Percentiles rank a stretch among this genome's conserved stretches.
Evolutionary conservation across 2,113 vertebrate genomes (phyloP).

Genomic region (Otis tarda): DNA sequence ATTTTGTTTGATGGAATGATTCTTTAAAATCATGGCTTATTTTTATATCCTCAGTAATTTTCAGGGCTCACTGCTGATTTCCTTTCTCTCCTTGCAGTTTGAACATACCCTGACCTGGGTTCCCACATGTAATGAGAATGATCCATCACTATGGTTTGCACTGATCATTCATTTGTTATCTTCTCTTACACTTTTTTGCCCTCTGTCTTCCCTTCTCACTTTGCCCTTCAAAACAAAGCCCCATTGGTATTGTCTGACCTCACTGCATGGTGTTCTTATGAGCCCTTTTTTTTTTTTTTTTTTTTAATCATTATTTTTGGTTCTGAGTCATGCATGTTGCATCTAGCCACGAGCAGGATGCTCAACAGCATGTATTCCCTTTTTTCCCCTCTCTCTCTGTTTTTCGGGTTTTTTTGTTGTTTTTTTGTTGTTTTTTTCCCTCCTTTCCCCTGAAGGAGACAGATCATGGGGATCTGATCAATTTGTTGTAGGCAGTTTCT

Average conservation of each 20-base stretch:
- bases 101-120: conserved; percentile 50
- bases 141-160: conserved; percentile 54
- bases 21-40: not conserved
- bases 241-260: conserved; percentile 4
- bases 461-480: not conserved
- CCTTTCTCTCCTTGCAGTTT: conserved; percentile 61
- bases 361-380: not conserved
- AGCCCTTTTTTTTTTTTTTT: not conserved
- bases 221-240: conserved; percentile 5
- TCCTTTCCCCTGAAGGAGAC: not conserved
- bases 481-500: not conserved
- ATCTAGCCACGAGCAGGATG: conserved; percentile 43
- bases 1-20: not conserved
- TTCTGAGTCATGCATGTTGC: conserved; percentile 9
- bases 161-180: conserved; percentile 36
- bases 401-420: too few species aligned
- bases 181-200: conserved; percentile 19
- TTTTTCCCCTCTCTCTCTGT: not conserved
- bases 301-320: not conserved
- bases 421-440: not conserved
- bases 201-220: not conserved
- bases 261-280: conserved; percentile 57
- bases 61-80: conserved; percentile 24
- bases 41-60: not conserved
- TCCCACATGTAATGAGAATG: conserved; percentile 49